A percentile compares a stretch with the other conserved stretches of the same genome.
These are phyloP conservation scores for Catocala fraxini DNA, from an alignment of 2,888 invertebrate genomes.

Conservation along the genomic window DNA sequence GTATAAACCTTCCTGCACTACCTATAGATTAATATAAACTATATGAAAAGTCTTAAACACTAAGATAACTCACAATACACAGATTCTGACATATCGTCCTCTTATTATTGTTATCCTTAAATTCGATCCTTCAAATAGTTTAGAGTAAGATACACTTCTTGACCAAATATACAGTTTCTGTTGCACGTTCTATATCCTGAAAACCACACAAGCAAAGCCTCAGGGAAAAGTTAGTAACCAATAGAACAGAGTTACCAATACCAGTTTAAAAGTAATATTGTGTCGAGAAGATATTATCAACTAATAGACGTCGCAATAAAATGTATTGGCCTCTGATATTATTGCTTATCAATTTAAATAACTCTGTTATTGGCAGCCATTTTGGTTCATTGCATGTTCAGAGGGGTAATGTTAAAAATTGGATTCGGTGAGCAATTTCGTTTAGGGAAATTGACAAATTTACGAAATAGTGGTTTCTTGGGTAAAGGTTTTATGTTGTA, in stretches of 20 bases:
- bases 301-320: conserved; percentile 16
- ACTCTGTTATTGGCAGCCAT: conserved; percentile 15
- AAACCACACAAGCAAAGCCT: no score
- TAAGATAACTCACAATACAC: no score
- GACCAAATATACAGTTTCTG: no score
- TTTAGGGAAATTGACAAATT: conserved; percentile 7
- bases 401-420: conserved; percentile 4
- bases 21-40: no score
- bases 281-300: conserved; percentile 7
- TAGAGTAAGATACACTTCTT: no score
- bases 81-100: no score
- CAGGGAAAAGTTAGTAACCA: no score
- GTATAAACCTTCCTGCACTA: no score
- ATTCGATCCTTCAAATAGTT: no score
- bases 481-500: not conserved
- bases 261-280: not conserved
- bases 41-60: no score
- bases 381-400: conserved; percentile 14
- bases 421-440: conserved; percentile 12
- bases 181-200: no score
- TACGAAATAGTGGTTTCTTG: not conserved
- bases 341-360: conserved; percentile 14
- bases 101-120: no score
- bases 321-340: conserved; percentile 10
- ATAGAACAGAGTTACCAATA: not conserved